These are phyloP conservation scores for Sakesphorus luctuosus DNA, from an alignment of 2,113 vertebrate genomes.

Conservation along the genomic window DNA sequence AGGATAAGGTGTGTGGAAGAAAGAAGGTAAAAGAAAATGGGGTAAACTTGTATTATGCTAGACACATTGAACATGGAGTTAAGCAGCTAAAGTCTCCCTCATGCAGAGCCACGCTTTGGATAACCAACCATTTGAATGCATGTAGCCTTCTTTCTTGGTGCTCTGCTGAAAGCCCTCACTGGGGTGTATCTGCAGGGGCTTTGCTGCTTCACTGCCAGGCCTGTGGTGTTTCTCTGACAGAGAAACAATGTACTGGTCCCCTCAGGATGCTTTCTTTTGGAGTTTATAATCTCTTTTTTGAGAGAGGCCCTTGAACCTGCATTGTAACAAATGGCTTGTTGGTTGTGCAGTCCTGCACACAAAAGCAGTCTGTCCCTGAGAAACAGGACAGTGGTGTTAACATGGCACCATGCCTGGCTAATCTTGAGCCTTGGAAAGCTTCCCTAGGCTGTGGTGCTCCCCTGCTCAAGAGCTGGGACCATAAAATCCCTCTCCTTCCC, in stretches of 20 bases:
- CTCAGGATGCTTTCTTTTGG: background rate
- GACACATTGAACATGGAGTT: background rate
- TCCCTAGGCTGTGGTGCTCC: background rate
- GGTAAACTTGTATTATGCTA: accelerated
- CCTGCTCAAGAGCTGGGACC: background rate
- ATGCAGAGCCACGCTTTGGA: background rate
- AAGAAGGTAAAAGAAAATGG: background rate
- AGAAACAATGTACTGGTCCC: background rate
- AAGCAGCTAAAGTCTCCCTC: background rate
- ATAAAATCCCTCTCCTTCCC: background rate
- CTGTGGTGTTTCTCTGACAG: background rate
- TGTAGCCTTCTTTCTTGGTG: background rate
- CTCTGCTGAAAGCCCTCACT: background rate
- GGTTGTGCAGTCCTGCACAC: background rate
- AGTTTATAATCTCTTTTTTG: background rate
- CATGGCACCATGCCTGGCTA: accelerated
- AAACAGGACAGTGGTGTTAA: background rate
- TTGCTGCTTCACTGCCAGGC: background rate
- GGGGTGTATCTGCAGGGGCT: background rate
- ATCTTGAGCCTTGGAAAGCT: background rate
- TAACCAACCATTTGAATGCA: accelerated
- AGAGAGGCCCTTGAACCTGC: background rate
- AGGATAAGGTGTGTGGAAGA: accelerated
- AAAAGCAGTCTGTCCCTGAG: background rate
- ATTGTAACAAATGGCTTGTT: background rate